Base-by-base conservation (phyloP, 2,888 invertebrate species). In the Thumatha senex region DNA sequence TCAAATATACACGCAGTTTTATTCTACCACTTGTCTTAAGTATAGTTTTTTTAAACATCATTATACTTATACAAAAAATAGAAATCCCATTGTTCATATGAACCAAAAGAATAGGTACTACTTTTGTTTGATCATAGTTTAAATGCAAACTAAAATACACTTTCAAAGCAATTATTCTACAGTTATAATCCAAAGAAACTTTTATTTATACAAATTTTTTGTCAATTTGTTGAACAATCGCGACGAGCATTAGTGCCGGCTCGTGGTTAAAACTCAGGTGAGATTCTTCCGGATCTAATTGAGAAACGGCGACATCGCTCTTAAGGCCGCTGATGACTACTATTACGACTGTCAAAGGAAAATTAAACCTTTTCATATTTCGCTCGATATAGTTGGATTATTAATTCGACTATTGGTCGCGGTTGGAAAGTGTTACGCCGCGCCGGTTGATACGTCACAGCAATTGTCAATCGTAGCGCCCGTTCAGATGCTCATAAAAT, bases 241-340 rank as follows among this genome's bases (percentile, higher is more conserved):
- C 60, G 63, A 58, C 56, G 65, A 61, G 60, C 76, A 80, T 84
- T 82, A 86, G 80, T 77, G 76, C 74, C 78, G 78, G 78, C 80
- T 69, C 68, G 72, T 74, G 74, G 71, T 68, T 74, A 52, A 64
- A 72, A 74, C 74, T 63, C 73, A 66, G 68, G 69, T 74, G 72
- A 78, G 71, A 72, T 70, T 81, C 85, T 89, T 89, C 86, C 87
- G 89, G 75, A 87, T 88, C 87, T 87, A 87, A 89, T 86, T 80
- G 85, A 73, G 67, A 72, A 74, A 74, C 74, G 76, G 74, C 70
- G 77, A 77, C 76, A 69, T 76, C 72, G 67, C 59, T 58, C 54
- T 31, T 58, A 56, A 61, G 66, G 66, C 58, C 49, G 38, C 9
- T 52, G 54, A 10, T 14, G 10, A 30, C 66, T 64, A 61, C 62